Evolutionary conservation across 2,113 vertebrate genomes (phyloP).

Genomic region (Cricetomys ansorgei): DNA sequence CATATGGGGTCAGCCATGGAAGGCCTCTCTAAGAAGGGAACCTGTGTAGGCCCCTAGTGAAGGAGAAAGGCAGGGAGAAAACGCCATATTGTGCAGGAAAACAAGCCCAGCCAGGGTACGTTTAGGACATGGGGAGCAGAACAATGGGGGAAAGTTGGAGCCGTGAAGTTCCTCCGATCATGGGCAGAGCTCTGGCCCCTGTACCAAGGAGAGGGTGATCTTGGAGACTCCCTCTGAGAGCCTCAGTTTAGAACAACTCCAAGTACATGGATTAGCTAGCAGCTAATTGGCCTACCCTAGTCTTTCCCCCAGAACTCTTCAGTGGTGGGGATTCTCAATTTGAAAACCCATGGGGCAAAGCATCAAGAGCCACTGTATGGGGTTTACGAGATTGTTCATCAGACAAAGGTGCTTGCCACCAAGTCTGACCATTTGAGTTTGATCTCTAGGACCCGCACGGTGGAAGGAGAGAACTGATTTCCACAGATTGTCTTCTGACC

Average conservation of each 20-base stretch:
- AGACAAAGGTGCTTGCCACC: neutral
- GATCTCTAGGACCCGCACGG: neutral
- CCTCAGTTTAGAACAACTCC: neutral
- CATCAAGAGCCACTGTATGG: neutral
- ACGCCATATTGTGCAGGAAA: too few species aligned
- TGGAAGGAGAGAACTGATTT: neutral
- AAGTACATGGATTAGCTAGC: neutral
- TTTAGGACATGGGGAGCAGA: neutral
- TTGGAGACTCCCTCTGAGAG: neutral
- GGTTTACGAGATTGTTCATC: neutral
- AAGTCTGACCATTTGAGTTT: neutral
- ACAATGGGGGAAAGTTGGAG: too few species aligned
- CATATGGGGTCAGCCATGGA: neutral
- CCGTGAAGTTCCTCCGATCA: neutral
- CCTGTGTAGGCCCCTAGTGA: neutral
- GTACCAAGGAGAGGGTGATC: accelerated
- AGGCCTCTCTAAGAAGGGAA: neutral
- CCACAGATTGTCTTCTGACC: neutral
- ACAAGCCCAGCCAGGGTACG: neutral
- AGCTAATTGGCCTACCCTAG: too few species aligned
- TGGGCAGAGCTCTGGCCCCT: neutral
- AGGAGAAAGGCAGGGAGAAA: neutral
- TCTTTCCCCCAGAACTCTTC: neutral
- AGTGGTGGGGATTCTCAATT: accelerated
- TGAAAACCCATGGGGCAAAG: neutral